Percentiles rank a stretch among this genome's conserved stretches.
These are phyloP conservation scores for Campoletis raptor DNA, from an alignment of 2,888 invertebrate species.

Conservation along the genomic window DNA sequence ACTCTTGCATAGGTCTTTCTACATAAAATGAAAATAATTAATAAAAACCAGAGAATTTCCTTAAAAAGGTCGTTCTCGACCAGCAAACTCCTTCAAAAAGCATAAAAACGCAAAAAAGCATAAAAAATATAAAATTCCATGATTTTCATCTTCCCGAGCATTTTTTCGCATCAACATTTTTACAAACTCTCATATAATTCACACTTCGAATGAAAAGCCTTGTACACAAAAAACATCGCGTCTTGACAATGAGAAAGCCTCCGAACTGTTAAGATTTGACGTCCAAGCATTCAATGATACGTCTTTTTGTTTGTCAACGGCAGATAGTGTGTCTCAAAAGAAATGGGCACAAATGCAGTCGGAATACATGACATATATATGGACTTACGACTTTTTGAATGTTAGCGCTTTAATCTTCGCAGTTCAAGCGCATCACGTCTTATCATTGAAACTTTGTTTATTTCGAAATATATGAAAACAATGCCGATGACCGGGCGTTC, in stretches of 20 bases:
- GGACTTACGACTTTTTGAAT: neutral
- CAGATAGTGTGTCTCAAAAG: neutral
- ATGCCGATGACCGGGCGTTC: conserved; percentile 28
- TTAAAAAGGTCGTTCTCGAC: neutral
- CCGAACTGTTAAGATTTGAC: neutral
- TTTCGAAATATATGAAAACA: conserved; percentile 17
- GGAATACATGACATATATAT: neutral
- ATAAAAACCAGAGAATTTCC: neutral
- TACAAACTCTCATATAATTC: too few species aligned
- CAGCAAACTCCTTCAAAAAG: neutral
- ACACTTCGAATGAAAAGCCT: neutral
- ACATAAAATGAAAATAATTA: neutral
- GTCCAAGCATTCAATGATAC: neutral
- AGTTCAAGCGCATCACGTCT: neutral
- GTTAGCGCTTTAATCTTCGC: neutral
- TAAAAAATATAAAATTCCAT: neutral
- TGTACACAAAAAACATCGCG: neutral
- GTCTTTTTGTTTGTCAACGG: neutral
- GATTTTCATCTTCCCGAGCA: neutral
- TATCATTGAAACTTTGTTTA: conserved; percentile 19
- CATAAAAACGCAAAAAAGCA: neutral
- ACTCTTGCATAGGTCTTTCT: neutral
- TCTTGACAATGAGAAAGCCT: neutral
- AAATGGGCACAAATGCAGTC: conserved; percentile 1
- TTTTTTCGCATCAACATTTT: neutral